phyloP scores from a whole-genome alignment of 2,888 invertebrate species.

The Ennomos quercinarius region DNA sequence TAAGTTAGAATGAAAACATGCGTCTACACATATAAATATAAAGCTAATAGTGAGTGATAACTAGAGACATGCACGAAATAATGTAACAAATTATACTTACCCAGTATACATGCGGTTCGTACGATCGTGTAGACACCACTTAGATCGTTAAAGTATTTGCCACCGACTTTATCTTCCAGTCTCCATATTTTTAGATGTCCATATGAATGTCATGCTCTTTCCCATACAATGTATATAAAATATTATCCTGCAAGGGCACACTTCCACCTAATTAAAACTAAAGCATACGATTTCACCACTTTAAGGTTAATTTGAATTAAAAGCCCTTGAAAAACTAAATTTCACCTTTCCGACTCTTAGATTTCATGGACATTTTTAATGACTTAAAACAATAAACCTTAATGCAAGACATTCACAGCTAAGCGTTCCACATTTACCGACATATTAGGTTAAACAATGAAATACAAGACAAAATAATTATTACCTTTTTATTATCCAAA shows the following conservation, averaged over 20 bases:
- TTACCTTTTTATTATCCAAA: slow-evolving; percentile 79
- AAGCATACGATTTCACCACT: neutral
- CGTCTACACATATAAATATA: slow-evolving; percentile 25
- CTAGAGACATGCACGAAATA: slow-evolving; percentile 53
- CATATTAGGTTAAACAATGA: slow-evolving; percentile 70
- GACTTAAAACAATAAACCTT: slow-evolving; percentile 16
- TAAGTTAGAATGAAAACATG: slow-evolving; percentile 22
- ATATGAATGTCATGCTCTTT: slow-evolving; percentile 9
- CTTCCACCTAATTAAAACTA: no score
- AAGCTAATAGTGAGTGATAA: slow-evolving; percentile 26
- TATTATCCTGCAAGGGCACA: no score
- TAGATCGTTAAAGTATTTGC: no score
- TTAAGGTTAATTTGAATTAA: neutral
- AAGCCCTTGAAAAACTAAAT: no score
- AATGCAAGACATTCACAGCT: slow-evolving; percentile 46
- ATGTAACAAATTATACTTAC: slow-evolving; percentile 59
- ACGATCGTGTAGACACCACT: slow-evolving; percentile 28
- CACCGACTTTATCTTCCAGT: neutral
- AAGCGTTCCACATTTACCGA: slow-evolving; percentile 47
- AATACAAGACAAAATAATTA: slow-evolving; percentile 70
- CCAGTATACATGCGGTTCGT: slow-evolving; percentile 55
- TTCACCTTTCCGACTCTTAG: neutral
- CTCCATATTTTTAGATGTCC: slow-evolving; percentile 3
- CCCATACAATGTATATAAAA: neutral
- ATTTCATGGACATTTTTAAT: slow-evolving; percentile 1